These are phyloP conservation scores for Prosapia bicincta DNA, from an alignment of 2,888 invertebrate genomes.

Conservation along the genomic window DNA sequence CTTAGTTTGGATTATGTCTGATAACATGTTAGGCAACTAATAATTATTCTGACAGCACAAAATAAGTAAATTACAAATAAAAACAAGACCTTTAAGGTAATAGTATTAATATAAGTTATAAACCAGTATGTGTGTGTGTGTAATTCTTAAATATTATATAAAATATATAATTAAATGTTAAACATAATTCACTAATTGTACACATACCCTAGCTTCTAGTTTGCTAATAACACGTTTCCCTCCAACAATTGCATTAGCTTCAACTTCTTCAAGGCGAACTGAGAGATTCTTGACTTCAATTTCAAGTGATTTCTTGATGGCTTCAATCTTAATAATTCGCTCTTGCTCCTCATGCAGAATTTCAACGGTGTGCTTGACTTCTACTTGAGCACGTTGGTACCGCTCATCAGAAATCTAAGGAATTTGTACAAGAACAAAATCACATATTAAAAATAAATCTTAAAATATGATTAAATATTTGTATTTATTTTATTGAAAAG, in stretches of 20 bases:
- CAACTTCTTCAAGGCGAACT: slow-evolving; percentile 91
- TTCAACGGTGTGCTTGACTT: slow-evolving; percentile 92
- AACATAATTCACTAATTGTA: no score
- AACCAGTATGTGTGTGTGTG: no score
- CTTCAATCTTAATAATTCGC: slow-evolving; percentile 94
- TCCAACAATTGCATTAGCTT: slow-evolving; percentile 94
- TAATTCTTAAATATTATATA: no score
- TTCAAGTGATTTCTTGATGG: slow-evolving; percentile 95
- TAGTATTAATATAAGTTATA: no score
- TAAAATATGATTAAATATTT: neutral
- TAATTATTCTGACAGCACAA: no score
- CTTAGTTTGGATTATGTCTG: no score
- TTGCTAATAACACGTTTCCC: slow-evolving; percentile 97
- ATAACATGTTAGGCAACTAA: no score
- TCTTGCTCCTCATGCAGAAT: slow-evolving; percentile 94
- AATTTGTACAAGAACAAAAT: neutral
- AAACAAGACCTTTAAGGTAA: no score
- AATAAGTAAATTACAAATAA: no score
- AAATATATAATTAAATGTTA: no score
- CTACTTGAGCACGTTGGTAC: slow-evolving; percentile 88
- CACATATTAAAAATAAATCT: neutral
- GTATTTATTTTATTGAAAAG: neutral
- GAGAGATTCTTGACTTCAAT: slow-evolving; percentile 96
- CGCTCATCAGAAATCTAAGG: slow-evolving; percentile 72
- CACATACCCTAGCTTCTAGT: slow-evolving; percentile 74